Evolutionary conservation across 2,113 vertebrate genomes (phyloP).

Genomic region (Ailuropoda melanoleuca): DNA sequence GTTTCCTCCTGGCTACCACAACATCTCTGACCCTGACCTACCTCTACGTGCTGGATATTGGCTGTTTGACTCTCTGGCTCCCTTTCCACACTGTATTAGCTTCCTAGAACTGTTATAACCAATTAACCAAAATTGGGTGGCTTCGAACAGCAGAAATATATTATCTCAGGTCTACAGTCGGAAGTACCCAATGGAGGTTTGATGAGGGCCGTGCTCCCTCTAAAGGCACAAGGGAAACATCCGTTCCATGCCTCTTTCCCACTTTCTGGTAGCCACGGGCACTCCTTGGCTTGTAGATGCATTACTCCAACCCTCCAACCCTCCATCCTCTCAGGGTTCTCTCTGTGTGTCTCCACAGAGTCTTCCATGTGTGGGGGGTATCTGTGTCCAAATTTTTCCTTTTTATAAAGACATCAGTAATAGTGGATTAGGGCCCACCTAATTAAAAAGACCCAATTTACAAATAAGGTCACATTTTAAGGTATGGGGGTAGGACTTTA

Average conservation of each 20-base stretch:
- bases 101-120: neutral
- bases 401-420: neutral
- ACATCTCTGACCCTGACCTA: neutral
- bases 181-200: neutral
- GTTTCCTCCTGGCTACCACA: neutral
- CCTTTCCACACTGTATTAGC: neutral
- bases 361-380: neutral
- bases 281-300: neutral
- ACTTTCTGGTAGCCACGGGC: neutral
- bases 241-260: neutral
- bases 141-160: neutral
- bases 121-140: neutral
- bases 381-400: neutral
- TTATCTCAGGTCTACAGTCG: neutral
- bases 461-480: neutral
- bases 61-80: neutral
- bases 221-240: neutral
- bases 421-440: neutral
- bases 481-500: neutral
- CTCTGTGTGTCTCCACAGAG: neutral
- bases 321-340: neutral
- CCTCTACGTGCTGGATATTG: neutral
- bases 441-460: neutral
- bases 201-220: neutral
- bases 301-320: neutral